These are phyloP conservation scores for Tanypteryx hageni DNA, from an alignment of 2,888 invertebrate genomes.

Conservation along the genomic window DNA sequence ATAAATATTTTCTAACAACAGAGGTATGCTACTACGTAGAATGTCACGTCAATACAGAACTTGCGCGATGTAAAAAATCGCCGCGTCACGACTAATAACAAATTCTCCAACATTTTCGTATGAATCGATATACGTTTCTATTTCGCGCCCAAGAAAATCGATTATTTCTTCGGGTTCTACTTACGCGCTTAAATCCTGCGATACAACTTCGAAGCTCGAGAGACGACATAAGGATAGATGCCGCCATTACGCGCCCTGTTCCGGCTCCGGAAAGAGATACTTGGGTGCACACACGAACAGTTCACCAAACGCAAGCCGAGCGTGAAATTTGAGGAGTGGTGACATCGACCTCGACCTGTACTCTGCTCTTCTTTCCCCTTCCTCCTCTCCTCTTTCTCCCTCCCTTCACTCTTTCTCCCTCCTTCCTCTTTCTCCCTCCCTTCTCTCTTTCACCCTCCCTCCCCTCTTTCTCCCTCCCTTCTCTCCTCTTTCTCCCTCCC, in stretches of 20 bases:
- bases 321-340: slow-evolving; percentile 51
- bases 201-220: slow-evolving; percentile 8
- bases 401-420: not conserved
- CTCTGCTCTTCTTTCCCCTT: not conserved
- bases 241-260: slow-evolving; percentile 29
- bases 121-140: no score
- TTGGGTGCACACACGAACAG: slow-evolving; percentile 52
- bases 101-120: no score
- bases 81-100: no score
- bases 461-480: not conserved
- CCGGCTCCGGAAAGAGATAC: slow-evolving; percentile 1
- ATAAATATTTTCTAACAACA: no score
- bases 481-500: no score
- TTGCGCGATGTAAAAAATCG: no score
- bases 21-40: no score
- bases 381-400: not conserved
- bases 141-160: no score
- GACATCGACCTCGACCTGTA: slow-evolving; percentile 42
- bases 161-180: not conserved
- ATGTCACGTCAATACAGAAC: no score
- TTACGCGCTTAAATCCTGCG: not conserved
- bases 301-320: slow-evolving; percentile 29
- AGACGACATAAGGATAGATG: slow-evolving; percentile 7
- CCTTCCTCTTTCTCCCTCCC: not conserved
- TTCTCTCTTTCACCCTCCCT: not conserved